Evolutionary conservation across 2,888 invertebrate genomes (phyloP).

Genomic region (Tineola bisselliella): DNA sequence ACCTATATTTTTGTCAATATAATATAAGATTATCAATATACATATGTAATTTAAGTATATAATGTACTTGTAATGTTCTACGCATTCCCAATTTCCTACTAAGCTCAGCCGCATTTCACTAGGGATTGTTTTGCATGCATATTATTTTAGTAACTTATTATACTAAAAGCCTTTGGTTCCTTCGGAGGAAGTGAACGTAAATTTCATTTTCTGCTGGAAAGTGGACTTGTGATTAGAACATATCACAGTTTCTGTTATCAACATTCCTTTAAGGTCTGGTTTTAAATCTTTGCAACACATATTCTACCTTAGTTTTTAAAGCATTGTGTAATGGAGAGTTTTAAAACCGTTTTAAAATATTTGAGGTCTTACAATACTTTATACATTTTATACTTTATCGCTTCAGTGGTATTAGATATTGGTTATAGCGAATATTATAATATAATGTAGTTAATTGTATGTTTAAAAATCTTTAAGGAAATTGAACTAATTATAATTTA

Average conservation of each 20-base stretch:
- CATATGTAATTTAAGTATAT: neutral
- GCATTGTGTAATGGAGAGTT: neutral
- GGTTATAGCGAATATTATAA: neutral
- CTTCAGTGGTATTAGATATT: neutral
- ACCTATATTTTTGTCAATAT: neutral
- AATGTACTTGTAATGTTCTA: neutral
- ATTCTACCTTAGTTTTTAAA: neutral
- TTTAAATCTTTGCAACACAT: neutral
- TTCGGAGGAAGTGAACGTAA: conserved; percentile 49
- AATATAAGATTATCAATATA: neutral
- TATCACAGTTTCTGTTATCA: neutral
- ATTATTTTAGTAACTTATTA: conserved; percentile 16
- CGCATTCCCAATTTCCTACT: neutral
- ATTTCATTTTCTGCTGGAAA: conserved; percentile 64
- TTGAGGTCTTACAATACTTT: neutral
- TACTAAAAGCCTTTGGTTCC: conserved; percentile 46
- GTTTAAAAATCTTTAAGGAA: too few species aligned
- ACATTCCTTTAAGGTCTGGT: neutral
- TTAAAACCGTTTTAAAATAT: conserved; percentile 10
- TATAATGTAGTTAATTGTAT: too few species aligned
- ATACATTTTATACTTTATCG: neutral
- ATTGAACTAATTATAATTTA: too few species aligned
- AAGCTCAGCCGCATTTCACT: conserved; percentile 4
- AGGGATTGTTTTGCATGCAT: conserved; percentile 4
- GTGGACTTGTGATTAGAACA: conserved; percentile 26